These are phyloP conservation scores for Machimus rusticus DNA, from an alignment of 2,888 invertebrate genomes.

Conservation along the genomic window DNA sequence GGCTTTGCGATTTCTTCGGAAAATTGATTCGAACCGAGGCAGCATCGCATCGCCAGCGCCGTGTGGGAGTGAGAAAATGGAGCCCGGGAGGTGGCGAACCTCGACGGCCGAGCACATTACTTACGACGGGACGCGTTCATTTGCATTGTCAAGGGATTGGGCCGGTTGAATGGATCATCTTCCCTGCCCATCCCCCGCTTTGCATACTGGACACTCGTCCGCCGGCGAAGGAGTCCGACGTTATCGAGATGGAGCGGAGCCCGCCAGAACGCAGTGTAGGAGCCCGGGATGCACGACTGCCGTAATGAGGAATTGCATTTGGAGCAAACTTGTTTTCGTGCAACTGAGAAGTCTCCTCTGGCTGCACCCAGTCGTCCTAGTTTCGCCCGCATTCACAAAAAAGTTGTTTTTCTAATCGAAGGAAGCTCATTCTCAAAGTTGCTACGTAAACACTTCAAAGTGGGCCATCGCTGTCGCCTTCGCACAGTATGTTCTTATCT, in stretches of 20 bases:
- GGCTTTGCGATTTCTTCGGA: slow-evolving; percentile 12
- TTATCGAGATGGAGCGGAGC: slow-evolving; percentile 7
- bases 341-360: background rate
- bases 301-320: slow-evolving; percentile 16
- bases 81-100: background rate
- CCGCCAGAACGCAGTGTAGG: background rate
- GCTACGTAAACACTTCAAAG: background rate
- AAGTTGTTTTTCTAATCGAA: background rate
- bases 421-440: background rate
- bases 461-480: background rate
- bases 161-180: slow-evolving; percentile 16
- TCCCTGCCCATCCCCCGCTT: background rate
- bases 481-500: too few species aligned
- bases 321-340: background rate
- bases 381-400: background rate
- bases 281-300: slow-evolving; percentile 21
- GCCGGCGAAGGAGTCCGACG: background rate
- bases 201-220: slow-evolving; percentile 4
- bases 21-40: background rate
- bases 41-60: too few species aligned
- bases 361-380: background rate
- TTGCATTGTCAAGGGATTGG: slow-evolving; percentile 24
- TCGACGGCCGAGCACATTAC: background rate
- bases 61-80: slow-evolving; percentile 40
- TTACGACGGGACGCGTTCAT: slow-evolving; percentile 16